Evolutionary conservation across 2,888 invertebrate genomes (phyloP), one percentile per base, ranked within the genome.

Genomic region (Polylopha cassiicola): DNA sequence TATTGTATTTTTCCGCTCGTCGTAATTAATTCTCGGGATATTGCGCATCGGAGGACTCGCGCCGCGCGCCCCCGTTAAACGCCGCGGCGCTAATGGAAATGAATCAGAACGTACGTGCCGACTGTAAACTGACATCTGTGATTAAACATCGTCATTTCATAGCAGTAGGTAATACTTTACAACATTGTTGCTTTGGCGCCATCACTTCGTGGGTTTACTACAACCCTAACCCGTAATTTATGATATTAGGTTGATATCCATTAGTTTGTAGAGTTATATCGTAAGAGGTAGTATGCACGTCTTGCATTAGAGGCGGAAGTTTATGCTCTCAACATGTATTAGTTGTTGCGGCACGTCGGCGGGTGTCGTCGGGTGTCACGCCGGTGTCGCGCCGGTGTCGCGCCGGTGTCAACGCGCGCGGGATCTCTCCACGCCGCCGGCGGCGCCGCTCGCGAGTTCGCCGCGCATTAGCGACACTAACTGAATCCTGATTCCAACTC

Each of bases 1-100:
- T 70, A 74, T 71, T 75, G 70, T 73, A 69, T 72, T 73, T 70
- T 70, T 67, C 66, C 65, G 55, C 45, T 48, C 54, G 50, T 60
- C 48, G 66, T 65, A 65, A 76, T 72, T 63, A 69, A 73, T 73
- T 65, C 60, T 61, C 51, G 51, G 58, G 58, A 55, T 59, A 53
- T 65, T 54, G 55, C 50, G 41, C 47, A 42, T 37, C 44, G 45
- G 50, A 28, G 33, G 39, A 18, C n/a, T 13, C 11, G 13, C 10
- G 9, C 11, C 8, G 13, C 29, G 8, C 22, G 9, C 13, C 8
- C 10, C 16, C n/a, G 23, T 16, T 8, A 10, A 18, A 16, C 29
- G 30, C 14, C 16, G 34, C 24, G 17, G 32, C 16, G 38, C 26
- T 30, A 34, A 39, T 37, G 33, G 15, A 14, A 11, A 10, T 6